These are phyloP conservation scores for Drosophila pseudotalamancana DNA, from an alignment of 2,888 invertebrate genomes.

Conservation along the genomic window DNA sequence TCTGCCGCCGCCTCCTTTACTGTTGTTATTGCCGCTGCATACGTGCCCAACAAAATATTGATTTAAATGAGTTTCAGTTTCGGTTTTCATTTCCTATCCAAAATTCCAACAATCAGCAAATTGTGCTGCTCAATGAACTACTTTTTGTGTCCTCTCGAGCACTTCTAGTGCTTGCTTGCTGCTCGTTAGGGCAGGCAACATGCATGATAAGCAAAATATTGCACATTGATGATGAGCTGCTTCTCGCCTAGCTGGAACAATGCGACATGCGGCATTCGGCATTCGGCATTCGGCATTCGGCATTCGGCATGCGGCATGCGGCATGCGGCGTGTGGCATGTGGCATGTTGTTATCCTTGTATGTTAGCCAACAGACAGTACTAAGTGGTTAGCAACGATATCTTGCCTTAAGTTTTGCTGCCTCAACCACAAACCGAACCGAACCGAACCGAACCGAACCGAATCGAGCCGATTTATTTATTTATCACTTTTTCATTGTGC, in stretches of 20 bases:
- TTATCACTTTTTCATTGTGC: too few relatives aligned
- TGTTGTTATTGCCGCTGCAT: conserved; percentile 44
- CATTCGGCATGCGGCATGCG: too few relatives aligned
- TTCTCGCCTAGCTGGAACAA: conserved; percentile 19
- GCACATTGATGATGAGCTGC: conserved; percentile 76
- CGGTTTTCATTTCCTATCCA: conserved; percentile 79
- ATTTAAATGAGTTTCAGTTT: conserved; percentile 80
- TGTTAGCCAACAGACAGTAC: not conserved
- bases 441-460: too few relatives aligned
- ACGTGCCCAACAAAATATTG: conserved; percentile 81
- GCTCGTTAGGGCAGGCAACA: conserved; percentile 64
- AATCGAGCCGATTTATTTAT: too few relatives aligned
- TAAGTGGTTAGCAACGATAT: conserved; percentile 1
- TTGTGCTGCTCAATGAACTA: conserved; percentile 76
- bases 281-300: too few relatives aligned
- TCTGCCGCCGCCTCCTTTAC: conserved; percentile 15
- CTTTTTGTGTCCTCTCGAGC: conserved; percentile 62
- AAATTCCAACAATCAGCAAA: conserved; percentile 78
- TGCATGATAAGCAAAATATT: conserved; percentile 79
- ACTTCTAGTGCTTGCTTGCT: conserved; percentile 54
- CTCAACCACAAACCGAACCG: not conserved
- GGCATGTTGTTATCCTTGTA: not conserved
- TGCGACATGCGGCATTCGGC: not conserved
- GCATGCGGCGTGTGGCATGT: not conserved
- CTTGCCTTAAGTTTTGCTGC: not conserved